Conservation (phyloP, 2,113 vertebrate genomes). For the Labeo rohita region DNA sequence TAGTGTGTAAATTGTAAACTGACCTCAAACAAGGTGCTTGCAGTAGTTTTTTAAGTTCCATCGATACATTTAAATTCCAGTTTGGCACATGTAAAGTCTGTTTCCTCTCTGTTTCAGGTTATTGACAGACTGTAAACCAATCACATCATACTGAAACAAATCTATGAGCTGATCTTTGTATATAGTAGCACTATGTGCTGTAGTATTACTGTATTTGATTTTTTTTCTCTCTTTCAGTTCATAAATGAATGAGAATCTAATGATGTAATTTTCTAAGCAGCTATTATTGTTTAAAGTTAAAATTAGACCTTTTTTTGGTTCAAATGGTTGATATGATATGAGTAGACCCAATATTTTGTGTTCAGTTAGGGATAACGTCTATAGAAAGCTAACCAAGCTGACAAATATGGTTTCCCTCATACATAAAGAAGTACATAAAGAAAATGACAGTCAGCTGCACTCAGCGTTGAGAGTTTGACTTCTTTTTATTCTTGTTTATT, state of each 20-base stretch:
- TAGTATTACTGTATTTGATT: not conserved
- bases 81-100: not conserved
- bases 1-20: not conserved
- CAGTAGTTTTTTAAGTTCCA: not conserved
- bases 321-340: not conserved
- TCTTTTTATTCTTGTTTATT: not conserved
- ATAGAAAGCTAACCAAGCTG: not conserved
- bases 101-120: not conserved
- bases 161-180: not conserved
- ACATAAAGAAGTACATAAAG: not conserved
- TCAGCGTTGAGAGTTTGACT: not conserved
- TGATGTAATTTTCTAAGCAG: not conserved
- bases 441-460: not conserved
- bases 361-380: not conserved
- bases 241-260: not conserved
- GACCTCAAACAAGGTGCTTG: not conserved
- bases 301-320: not conserved
- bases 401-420: not conserved
- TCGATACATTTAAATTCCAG: not conserved
- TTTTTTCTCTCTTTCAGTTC: not conserved
- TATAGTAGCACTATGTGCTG: not conserved
- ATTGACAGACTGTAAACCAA: conserved; percentile 11
- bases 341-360: not conserved
- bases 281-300: not conserved
- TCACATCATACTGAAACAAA: not conserved